Evolutionary conservation across 92 coral and sea anemone genomes (phyloP).

Genomic region (Scolanthus callimorphus): DNA sequence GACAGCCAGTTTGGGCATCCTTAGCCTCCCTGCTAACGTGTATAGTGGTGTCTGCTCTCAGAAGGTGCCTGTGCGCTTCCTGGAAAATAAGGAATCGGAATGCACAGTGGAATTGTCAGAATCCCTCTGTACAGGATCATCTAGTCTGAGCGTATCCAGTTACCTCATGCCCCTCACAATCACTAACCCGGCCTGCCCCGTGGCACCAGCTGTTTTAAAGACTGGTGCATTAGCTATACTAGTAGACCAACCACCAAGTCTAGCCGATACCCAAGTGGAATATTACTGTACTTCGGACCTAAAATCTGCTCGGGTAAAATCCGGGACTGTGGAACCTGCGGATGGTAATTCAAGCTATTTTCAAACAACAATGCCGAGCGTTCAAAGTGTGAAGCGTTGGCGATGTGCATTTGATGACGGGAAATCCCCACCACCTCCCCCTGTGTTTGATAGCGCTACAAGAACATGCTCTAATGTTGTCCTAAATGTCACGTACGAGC

Average conservation of each 20-base stretch:
- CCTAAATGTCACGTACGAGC: constrained; percentile 63
- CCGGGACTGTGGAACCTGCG: background rate
- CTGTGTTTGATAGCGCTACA: constrained; percentile 58
- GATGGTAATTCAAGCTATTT: background rate
- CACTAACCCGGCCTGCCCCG: constrained; percentile 55
- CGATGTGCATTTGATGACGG: constrained; percentile 86
- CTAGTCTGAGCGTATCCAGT: constrained; percentile 74
- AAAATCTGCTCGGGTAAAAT: constrained; percentile 9
- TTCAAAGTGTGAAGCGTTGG: constrained; percentile 3
- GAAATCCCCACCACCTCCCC: constrained; percentile 75
- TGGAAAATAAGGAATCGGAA: constrained; percentile 59
- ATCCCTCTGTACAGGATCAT: constrained; percentile 61
- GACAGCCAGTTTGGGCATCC: constrained; percentile 59
- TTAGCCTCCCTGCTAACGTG: constrained; percentile 69
- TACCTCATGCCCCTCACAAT: constrained; percentile 68
- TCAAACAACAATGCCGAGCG: constrained; percentile 38
- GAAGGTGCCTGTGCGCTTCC: constrained; percentile 68
- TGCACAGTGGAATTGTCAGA: constrained; percentile 67
- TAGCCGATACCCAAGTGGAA: constrained; percentile 59
- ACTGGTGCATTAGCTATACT: constrained; percentile 53
- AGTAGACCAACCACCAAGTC: constrained; percentile 47
- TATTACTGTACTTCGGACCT: constrained; percentile 68
- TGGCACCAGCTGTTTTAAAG: constrained; percentile 75
- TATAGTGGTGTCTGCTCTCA: constrained; percentile 78
- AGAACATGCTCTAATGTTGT: constrained; percentile 75